These are phyloP conservation scores for Nasonia vitripennis DNA, from an alignment of 1,140 invertebrate genomes.

Conservation along the genomic window DNA sequence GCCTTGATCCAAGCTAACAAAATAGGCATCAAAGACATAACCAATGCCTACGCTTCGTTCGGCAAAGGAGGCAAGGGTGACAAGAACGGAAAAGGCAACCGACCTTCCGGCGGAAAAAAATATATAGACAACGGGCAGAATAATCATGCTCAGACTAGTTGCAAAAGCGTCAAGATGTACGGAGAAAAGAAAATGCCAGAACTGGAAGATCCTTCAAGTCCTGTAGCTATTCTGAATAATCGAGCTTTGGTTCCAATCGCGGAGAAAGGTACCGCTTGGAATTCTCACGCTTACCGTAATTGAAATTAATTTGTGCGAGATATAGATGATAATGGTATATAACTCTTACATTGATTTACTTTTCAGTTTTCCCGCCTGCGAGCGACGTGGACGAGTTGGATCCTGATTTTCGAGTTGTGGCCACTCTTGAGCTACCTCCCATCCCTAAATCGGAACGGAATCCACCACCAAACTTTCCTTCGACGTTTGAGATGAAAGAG, in stretches of 20 bases:
- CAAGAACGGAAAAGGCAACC: neutral
- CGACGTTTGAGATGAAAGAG: slow-evolving; percentile 1
- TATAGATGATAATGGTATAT: neutral
- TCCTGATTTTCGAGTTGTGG: neutral
- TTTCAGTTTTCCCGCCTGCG: neutral
- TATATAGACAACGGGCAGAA: neutral
- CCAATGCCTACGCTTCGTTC: slow-evolving; percentile 46
- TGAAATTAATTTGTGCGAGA: too few relatives aligned
- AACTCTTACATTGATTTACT: neutral
- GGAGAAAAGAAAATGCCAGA: slow-evolving; percentile 45
- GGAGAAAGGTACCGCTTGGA: slow-evolving; percentile 43
- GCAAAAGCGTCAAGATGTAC: neutral
- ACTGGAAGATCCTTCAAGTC: slow-evolving; percentile 25
- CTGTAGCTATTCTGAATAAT: neutral
- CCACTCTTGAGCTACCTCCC: neutral
- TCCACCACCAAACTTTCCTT: neutral
- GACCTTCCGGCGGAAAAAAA: neutral
- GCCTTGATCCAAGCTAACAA: slow-evolving; percentile 62
- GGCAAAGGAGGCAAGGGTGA: slow-evolving; percentile 29
- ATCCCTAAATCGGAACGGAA: neutral
- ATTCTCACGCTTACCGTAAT: neutral
- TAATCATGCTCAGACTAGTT: neutral
- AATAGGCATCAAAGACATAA: slow-evolving; percentile 62
- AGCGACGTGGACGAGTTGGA: neutral
- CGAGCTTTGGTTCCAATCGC: neutral